Evolutionary conservation across 2,797 vertebrate species (phyloP).

Genomic region (Tauraco hartlaubi): DNA sequence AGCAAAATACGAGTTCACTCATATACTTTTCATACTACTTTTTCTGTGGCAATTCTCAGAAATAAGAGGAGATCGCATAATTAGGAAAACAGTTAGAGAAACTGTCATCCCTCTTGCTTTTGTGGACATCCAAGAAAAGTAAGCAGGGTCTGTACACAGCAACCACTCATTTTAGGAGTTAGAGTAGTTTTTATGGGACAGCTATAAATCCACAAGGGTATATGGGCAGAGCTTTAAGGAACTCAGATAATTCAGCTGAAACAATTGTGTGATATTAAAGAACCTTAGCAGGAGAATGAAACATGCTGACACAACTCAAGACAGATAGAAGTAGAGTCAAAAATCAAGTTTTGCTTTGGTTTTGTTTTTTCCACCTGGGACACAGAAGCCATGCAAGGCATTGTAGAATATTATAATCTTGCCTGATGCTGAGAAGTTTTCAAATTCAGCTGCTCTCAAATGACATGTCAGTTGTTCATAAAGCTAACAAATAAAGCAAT

Average conservation of each 20-base stretch:
- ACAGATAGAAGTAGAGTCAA: background rate
- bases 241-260: background rate
- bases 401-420: background rate
- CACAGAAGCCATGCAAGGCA: background rate
- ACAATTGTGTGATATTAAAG: background rate
- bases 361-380: background rate
- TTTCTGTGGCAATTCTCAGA: background rate
- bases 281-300: background rate
- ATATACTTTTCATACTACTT: background rate
- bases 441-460: background rate
- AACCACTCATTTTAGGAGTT: background rate
- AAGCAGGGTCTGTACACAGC: background rate
- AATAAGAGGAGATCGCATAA: background rate
- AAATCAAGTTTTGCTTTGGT: background rate
- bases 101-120: background rate
- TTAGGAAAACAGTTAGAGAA: background rate
- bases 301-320: background rate
- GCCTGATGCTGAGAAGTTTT: background rate
- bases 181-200: background rate
- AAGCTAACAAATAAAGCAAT: background rate
- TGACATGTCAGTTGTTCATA: background rate
- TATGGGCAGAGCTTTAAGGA: background rate
- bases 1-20: background rate
- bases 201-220: fast-evolving
- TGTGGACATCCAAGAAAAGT: background rate